Evolutionary conservation across 2,888 invertebrate species (phyloP).

Genomic region (Argynnis bischoffii): DNA sequence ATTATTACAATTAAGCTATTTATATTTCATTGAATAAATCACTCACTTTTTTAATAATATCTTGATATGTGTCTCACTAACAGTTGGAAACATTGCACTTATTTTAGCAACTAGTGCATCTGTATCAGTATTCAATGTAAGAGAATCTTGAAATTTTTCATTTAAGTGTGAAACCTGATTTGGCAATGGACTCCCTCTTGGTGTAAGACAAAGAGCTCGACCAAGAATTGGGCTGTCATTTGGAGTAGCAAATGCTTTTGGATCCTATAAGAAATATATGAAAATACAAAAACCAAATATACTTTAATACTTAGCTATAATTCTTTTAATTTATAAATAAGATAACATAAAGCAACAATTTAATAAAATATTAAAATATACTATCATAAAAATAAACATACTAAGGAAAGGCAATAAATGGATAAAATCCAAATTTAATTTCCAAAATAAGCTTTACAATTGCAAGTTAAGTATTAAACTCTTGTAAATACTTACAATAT

Average conservation of each 20-base stretch:
- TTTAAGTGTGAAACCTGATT: constrained; percentile 75
- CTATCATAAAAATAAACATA: no score
- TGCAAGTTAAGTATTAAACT: background rate
- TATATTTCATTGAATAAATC: background rate
- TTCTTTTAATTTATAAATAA: no score
- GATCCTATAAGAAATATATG: constrained; percentile 52
- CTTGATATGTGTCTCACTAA: constrained; percentile 93
- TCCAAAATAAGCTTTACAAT: no score
- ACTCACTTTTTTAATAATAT: constrained; percentile 94
- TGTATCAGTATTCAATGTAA: constrained; percentile 84
- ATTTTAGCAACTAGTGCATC: constrained; percentile 91
- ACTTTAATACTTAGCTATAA: background rate
- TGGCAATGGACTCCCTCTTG: constrained; percentile 75
- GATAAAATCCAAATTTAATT: no score
- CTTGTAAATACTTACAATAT: constrained; percentile 71
- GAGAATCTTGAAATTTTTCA: constrained; percentile 84
- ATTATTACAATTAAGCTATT: no score
- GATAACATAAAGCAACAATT: no score
- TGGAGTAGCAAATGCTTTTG: constrained; percentile 65
- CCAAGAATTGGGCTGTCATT: constrained; percentile 74
- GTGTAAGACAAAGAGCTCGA: constrained; percentile 74
- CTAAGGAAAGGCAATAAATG: no score
- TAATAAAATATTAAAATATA: no score
- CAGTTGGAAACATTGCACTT: constrained; percentile 94
- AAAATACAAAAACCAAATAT: constrained; percentile 9